A percentile compares a stretch with the other conserved stretches of the same genome.
Evolutionary conservation across 2,113 vertebrate species (phyloP).

Genomic region (Anolis carolinensis): DNA sequence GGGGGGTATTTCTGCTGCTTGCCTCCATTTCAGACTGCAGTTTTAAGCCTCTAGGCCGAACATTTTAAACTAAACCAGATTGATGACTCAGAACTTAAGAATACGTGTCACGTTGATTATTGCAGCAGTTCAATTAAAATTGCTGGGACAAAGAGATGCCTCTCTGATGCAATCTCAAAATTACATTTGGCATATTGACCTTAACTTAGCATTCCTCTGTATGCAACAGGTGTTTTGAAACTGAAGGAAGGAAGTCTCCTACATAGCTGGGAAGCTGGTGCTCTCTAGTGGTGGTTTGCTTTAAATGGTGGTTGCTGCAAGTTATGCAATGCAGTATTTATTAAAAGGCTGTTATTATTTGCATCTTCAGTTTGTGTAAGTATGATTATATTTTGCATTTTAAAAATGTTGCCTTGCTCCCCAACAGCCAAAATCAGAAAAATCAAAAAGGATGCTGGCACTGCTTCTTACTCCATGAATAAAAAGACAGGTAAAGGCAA

Average conservation of each 20-base stretch:
- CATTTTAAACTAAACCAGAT: neutral
- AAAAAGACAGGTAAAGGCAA: neutral
- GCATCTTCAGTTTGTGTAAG: neutral
- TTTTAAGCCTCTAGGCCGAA: neutral
- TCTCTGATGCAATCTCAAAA: neutral
- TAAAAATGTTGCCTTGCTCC: neutral
- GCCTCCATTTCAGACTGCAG: neutral
- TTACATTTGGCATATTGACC: constrained; percentile 25
- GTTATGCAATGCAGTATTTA: neutral
- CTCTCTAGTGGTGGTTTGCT: constrained; percentile 61
- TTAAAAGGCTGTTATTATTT: neutral
- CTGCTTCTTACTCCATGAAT: neutral
- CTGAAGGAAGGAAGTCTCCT: neutral
- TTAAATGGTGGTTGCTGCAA: neutral
- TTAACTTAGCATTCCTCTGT: neutral
- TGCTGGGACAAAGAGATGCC: neutral
- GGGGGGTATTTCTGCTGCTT: neutral
- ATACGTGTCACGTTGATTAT: neutral
- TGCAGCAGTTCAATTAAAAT: neutral
- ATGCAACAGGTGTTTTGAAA: neutral
- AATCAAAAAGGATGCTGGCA: neutral
- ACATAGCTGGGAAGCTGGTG: constrained; percentile 51
- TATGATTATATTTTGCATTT: neutral
- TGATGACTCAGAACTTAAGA: neutral
- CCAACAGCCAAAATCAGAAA: neutral